These are phyloP conservation scores for Drosophila sp. DNA, from an alignment of 1,140 invertebrate species.

Conservation along the genomic window DNA sequence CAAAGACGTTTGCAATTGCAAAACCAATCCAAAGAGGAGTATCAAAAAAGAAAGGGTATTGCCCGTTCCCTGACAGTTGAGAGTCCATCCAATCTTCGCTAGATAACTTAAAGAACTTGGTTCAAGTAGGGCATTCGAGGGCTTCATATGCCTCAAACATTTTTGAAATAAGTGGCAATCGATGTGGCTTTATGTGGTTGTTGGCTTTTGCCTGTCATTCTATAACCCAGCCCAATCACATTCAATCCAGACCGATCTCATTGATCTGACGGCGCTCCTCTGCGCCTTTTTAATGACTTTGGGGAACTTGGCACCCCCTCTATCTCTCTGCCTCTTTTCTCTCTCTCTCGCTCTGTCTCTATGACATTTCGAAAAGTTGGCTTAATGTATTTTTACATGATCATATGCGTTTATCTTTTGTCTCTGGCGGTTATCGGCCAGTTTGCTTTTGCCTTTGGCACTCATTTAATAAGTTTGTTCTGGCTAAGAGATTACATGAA, in stretches of 20 bases:
- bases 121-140: conserved; percentile 38
- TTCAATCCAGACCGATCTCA: conserved; percentile 46
- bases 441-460: conserved; percentile 68
- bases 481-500: conserved; percentile 83
- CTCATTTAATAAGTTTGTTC: conserved; percentile 81
- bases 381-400: conserved; percentile 82
- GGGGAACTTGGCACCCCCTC: conserved; percentile 13
- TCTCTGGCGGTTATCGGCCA: conserved; percentile 65
- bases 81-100: no score
- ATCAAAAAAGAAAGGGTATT: neutral
- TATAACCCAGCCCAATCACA: conserved; percentile 43
- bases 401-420: conserved; percentile 80
- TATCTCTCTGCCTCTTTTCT: neutral
- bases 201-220: conserved; percentile 47
- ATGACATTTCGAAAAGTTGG: conserved; percentile 36
- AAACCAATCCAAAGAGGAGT: neutral
- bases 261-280: conserved; percentile 72
- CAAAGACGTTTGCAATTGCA: conserved; percentile 6
- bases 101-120: no score
- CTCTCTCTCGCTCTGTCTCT: conserved; percentile 20
- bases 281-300: conserved; percentile 72
- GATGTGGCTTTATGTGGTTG: conserved; percentile 27
- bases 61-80: neutral
- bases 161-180: conserved; percentile 47
- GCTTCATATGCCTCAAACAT: conserved; percentile 6